Evolutionary conservation across 2,797 vertebrate species (phyloP), one percentile per base, ranked within the genome.

Genomic region (Chiroxiphia lanceolata): DNA sequence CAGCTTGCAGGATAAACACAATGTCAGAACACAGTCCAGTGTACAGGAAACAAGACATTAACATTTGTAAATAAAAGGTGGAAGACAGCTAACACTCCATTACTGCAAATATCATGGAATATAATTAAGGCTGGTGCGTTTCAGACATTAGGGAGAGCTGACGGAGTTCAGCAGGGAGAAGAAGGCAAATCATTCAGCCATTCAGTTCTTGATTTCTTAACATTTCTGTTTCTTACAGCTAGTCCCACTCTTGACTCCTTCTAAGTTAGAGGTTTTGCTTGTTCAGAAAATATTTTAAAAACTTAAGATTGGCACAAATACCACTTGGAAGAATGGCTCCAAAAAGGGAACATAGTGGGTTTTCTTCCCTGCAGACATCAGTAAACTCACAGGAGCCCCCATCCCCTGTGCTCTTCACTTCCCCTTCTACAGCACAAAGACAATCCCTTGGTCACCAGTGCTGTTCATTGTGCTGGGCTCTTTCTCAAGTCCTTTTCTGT

Each of bases 1-100:
- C 84, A 85, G 68, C 48, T 92, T 27, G 42, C 82, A 88, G 92
- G 87, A 86, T 61, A 89, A 95, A 57, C 40, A 56, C 67, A 5
- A 33, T 59, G 78, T 65, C 20, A 11, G 89, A 95, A 76, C 61
- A 53, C 68, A 90, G 94, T 20, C 75, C 76, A 6, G 65, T 1
- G 50, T 64, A n/a, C 26, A 81, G 72, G 82, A 91, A 94, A 76
- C 23, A 51, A 86, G 68, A 42, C 1, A 2, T 42, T 83, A 86
- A 69, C 63, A 59, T 87, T 78, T 81, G 82, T 65, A 92, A 83
- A 86, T 67, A 59, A 44, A 65, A 68, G 9, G 44, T 26, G 50
- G 76, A 60, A 74, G 89, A 71, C 3, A 10, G 72, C 77, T 87
- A 74, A 71, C 53, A 42, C 60, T 13, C 80, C 83, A 7, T 40